Base-by-base conservation (phyloP, 2,888 invertebrate species). In the Byasa hedistus region DNA sequence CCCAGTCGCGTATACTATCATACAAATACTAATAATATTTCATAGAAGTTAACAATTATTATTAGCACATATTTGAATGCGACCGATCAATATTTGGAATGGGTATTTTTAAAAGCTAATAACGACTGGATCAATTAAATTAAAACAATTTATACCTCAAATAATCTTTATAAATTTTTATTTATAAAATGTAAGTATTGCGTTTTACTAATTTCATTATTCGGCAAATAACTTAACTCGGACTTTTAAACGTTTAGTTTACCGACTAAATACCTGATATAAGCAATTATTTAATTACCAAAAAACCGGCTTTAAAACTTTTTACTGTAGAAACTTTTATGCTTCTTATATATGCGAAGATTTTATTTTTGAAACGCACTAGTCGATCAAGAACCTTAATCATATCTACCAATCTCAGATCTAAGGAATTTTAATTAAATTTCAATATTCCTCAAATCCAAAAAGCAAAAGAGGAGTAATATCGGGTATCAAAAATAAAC, bases 361-460 rank as follows among this genome's bases (percentile, higher is more conserved):
- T 62, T 55, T 54, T n/a, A 61, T 52, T 61, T 69, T 71, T 69
- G 69, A 67, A 73, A 71, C 68, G 68, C 71, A 69, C 74, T 62
- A 71, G 59, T 66, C 44, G 55, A 61, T 64, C 64, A 54, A 64
- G 64, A 64, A 56, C 48, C 55, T 62, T 58, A 66, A 68, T 64
- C 67, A 52, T 61, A 67, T 65, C 65, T 23, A 64, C 68, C 64
- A 70, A 76, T 71, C 73, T 74, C 68, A 70, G 71, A 76, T 75
- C 74, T 75, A 74, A 79, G 78, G 79, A 82, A 84, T 84, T 83
- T 84, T 83, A 85, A 87, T 86, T 83, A 82, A 82, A 80, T 79
- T 81, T 79, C 82, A 82, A 85, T 83, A 83, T 81, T 75, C 74
- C 73, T 79, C 73, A 80, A 80, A 82, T 75, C 76, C 71, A 76